phyloP scores from a whole-genome alignment of 2,113 vertebrate genomes.

The Dipodomys merriami region DNA sequence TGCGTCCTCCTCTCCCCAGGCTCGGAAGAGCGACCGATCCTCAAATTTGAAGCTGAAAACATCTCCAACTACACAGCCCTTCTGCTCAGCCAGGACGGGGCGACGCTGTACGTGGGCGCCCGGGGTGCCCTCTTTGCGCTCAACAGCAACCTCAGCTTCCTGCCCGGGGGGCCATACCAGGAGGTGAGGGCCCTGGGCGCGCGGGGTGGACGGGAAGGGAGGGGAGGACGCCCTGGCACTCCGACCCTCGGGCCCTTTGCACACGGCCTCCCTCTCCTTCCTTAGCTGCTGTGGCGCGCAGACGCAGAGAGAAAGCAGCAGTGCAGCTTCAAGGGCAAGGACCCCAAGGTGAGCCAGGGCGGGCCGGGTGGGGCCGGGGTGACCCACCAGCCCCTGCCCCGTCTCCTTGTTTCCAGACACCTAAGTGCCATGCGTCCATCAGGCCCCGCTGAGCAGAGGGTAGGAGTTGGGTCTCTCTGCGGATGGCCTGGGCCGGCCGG shows the following conservation, averaged over 20 bases:
- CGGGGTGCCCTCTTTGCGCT: slow-evolving; percentile 92
- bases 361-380: neutral
- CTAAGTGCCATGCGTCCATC: too few relatives aligned
- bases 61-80: slow-evolving; percentile 92
- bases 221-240: too few relatives aligned
- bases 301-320: slow-evolving; percentile 92
- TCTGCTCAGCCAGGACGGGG: slow-evolving; percentile 91
- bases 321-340: slow-evolving; percentile 97
- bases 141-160: slow-evolving; percentile 83
- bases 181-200: slow-evolving; percentile 85
- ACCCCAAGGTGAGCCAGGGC: slow-evolving; percentile 89
- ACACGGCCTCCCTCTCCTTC: neutral
- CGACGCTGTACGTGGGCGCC: slow-evolving; percentile 91
- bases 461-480: neutral
- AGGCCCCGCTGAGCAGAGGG: neutral
- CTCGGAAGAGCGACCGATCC: slow-evolving; percentile 86
- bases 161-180: slow-evolving; percentile 77
- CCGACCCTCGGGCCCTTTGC: accelerated
- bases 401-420: neutral
- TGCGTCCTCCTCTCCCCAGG: slow-evolving; percentile 29
- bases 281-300: slow-evolving; percentile 92
- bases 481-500: neutral
- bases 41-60: slow-evolving; percentile 86
- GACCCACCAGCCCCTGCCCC: too few relatives aligned
- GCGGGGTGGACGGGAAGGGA: accelerated